Evolutionary conservation across 2,888 invertebrate genomes (phyloP), one percentile per base, ranked within the genome.

Genomic region (Cotesia congregata): DNA sequence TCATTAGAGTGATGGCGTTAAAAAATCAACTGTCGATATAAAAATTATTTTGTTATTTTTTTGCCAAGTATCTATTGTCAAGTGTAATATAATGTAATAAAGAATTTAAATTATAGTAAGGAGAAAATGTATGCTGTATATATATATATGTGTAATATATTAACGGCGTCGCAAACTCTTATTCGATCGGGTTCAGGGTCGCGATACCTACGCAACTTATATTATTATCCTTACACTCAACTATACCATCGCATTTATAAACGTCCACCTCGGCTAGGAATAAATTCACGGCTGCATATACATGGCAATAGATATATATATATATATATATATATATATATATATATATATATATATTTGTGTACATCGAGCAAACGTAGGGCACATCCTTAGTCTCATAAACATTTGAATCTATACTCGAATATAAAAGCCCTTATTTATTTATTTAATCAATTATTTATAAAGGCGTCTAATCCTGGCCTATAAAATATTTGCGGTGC

Each of bases 191-290:
- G 72, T 73, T 73, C 72, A 73, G 65, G 70, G 70, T 70, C 70
- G 70, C 67, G 59, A 70, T 72, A 65, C 41, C 75, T 65, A 71
- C 71, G 72, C 72, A 76, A 72, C 76, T 76, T 76, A 68, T 73
- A 67, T 67, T 73, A 67, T 67, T 50, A 67, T 39, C 39, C 67
- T 6, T 61, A 67, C 75, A 64, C 67, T 59, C 60, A 67, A 71
- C 72, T 64, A 41, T 71, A 72, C 41, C 72, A 60, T 38, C 60
- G 64, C 76, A 76, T 76, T 76, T 73, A 76, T 76, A 76, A 76
- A 76, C 68, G 76, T 76, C 76, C 72, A 68, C 72, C 72, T 76
- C 59, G 73, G 69, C 71, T 67, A 41, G 41, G 64, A 73, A 76
- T 76, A 76, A 76, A 76, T 76, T 72, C 73, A 73, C 12, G 68